phyloP scores from a whole-genome alignment of 2,888 invertebrate genomes.

The Cybosia mesomella region DNA sequence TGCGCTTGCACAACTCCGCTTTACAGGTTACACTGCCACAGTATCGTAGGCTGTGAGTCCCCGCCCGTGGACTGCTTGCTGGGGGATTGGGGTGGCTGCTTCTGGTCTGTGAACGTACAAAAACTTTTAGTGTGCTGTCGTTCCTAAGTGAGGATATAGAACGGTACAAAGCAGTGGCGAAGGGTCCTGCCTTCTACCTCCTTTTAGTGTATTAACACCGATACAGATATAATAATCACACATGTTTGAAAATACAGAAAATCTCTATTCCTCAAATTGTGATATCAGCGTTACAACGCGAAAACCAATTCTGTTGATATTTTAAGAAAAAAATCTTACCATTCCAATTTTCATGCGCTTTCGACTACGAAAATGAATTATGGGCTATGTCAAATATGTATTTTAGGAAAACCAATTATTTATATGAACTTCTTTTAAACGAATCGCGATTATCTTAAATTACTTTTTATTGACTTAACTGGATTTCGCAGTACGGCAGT shows the following conservation, averaged over 20 bases:
- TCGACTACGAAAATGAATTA: background rate
- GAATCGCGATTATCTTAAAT: too few relatives aligned
- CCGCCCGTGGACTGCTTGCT: conserved; percentile 90
- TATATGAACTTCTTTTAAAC: too few relatives aligned
- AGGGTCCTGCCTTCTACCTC: background rate
- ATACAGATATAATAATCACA: background rate
- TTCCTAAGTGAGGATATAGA: background rate
- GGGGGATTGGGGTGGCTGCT: conserved; percentile 92
- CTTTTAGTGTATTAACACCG: background rate
- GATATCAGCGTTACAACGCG: background rate
- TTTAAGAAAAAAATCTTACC: background rate
- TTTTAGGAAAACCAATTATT: background rate
- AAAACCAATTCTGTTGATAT: background rate
- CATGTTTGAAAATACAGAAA: background rate
- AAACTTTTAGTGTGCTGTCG: background rate
- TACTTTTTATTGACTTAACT: too few relatives aligned
- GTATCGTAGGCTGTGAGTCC: conserved; percentile 99
- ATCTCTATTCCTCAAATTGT: background rate
- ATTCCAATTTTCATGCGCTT: too few relatives aligned
- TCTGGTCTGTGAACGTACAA: conserved; percentile 91
- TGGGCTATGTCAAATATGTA: background rate
- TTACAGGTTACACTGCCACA: conserved; percentile 99
- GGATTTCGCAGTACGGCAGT: too few relatives aligned
- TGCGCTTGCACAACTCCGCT: conserved; percentile 55
- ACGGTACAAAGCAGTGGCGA: conserved; percentile 3